phyloP scores from a whole-genome alignment of 2,888 invertebrate genomes.

The Lithosia quadra region DNA sequence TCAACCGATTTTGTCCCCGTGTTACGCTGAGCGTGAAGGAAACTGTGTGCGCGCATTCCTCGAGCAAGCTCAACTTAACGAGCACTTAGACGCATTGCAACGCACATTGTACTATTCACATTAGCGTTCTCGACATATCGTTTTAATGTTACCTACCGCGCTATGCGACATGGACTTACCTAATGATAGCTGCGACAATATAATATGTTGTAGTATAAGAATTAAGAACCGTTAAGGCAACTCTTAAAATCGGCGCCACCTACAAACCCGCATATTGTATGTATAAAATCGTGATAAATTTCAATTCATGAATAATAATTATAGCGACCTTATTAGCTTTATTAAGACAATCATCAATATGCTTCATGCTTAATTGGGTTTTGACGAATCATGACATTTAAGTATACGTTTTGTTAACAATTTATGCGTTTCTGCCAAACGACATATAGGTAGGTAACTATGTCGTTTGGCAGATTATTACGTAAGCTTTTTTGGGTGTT shows the following conservation, averaged over 20 bases:
- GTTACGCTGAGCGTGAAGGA: conserved; percentile 39
- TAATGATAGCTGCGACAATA: conserved; percentile 20
- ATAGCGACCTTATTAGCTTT: conserved; percentile 7
- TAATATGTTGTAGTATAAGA: conserved; percentile 12
- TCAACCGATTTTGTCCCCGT: conserved; percentile 17
- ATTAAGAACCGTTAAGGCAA: conserved; percentile 22
- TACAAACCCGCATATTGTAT: conserved; percentile 17
- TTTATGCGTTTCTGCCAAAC: not conserved
- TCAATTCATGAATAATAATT: conserved; percentile 15
- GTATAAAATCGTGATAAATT: conserved; percentile 17
- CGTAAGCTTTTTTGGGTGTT: not conserved
- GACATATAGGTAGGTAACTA: too few relatives aligned
- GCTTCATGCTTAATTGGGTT: conserved; percentile 1
- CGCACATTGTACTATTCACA: conserved; percentile 29
- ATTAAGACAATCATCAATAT: conserved; percentile 16
- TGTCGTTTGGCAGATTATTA: too few relatives aligned
- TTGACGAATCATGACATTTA: not conserved
- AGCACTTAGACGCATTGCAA: conserved; percentile 40
- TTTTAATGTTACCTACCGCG: conserved; percentile 27
- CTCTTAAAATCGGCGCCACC: conserved; percentile 8
- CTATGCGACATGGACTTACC: conserved; percentile 21
- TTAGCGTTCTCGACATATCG: conserved; percentile 39
- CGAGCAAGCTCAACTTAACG: conserved; percentile 12
- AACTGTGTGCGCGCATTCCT: conserved; percentile 46
- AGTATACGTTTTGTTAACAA: not conserved